Evolutionary conservation across 2,797 vertebrate genomes (phyloP).

Genomic region (Rhabdomys pumilio): DNA sequence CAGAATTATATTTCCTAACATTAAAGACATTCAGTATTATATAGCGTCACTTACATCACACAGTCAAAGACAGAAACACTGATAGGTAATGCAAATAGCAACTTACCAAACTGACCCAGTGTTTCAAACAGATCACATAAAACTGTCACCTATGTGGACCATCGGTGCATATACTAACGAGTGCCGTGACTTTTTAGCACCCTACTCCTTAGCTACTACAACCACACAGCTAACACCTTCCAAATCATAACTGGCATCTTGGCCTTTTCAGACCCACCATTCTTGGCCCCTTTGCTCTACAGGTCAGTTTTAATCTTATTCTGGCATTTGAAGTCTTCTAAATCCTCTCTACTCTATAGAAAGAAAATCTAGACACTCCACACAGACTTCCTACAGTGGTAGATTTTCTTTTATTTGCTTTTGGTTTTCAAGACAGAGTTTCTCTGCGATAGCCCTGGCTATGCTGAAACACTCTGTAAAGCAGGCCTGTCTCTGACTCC

Average conservation of each 20-base stretch:
- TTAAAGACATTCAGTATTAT: constrained; percentile 36
- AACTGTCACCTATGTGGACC: background rate
- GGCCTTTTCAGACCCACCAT: background rate
- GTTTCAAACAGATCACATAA: background rate
- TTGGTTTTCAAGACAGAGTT: background rate
- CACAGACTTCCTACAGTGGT: background rate
- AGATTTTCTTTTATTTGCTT: background rate
- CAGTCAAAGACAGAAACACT: constrained; percentile 3
- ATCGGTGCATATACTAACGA: background rate
- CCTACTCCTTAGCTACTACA: background rate
- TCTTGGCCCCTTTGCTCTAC: background rate
- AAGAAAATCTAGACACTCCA: background rate
- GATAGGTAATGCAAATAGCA: background rate
- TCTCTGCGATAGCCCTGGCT: background rate
- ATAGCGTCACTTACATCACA: constrained; percentile 23
- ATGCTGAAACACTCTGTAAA: background rate
- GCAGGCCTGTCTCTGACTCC: background rate
- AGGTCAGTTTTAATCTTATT: background rate
- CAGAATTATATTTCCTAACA: constrained; percentile 41
- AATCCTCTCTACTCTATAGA: background rate
- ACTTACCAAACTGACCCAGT: constrained; percentile 6
- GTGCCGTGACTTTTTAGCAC: background rate
- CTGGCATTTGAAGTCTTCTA: background rate
- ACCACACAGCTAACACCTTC: background rate
- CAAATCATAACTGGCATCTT: background rate